Evolutionary conservation across 2,888 invertebrate genomes (phyloP), one percentile per base, ranked within the genome.

Genomic region (Proisotoma minuta): DNA sequence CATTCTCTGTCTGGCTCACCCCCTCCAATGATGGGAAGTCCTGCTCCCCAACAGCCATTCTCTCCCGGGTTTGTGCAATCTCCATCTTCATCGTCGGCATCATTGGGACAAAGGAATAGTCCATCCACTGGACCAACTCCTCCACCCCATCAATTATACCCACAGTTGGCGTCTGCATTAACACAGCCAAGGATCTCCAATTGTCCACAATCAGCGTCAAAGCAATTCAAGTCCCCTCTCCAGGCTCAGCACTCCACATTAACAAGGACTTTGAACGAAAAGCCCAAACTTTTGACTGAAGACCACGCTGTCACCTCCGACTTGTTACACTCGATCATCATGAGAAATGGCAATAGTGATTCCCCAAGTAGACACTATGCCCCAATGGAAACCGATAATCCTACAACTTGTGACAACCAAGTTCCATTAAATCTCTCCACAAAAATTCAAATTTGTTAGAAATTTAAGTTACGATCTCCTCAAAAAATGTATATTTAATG

Each of bases 251-350:
- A 91, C 80, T 91, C 91, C 40, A 93, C 91, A 75, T 81, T 94
- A 70, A 92, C 93, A 72, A 89, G 89, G 77, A 89, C 91, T 63
- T 80, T 94, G 69, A 91, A 91, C 88, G 92, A 91, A 76, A 91
- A 91, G n/a, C 92, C 93, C 5, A 84, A 91, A 74, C 91, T 92
- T 90, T 63, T 75, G 58, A 92, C 91, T 48, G 89, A 91, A 57
- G 93, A 93, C 79, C 91, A 92, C 81, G 84, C 91, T 79, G 91
- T 92, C 78, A 87, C 91, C 76, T 90, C 91, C 34, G 93, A 94
- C 79, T 88, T 92, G 76, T 91, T 94, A 77, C 92, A 92, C 79
- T 91, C 88, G 78, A 91, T 90, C 79, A 90, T 94, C 78, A 90
- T 92, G 85, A 84, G 90, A 65, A 86, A 63, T 8, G 57, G 59